phyloP scores from a whole-genome alignment of 2,888 invertebrate genomes.

The Phengaris alcon region DNA sequence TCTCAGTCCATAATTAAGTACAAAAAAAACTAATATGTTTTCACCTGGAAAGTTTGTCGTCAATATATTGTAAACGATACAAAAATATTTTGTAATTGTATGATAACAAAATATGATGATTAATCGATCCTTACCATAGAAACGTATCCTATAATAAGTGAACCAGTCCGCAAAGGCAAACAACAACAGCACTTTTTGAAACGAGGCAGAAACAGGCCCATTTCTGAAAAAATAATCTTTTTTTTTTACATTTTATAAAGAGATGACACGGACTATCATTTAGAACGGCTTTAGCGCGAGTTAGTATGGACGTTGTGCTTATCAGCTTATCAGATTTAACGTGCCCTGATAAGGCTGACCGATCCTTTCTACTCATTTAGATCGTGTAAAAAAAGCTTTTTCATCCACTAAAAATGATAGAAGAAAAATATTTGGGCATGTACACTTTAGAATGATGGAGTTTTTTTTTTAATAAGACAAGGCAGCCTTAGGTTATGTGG shows the following conservation, averaged over 20 bases:
- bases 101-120: background rate
- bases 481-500: no score
- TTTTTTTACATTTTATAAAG: slow-evolving; percentile 9
- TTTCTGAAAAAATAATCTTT: slow-evolving; percentile 32
- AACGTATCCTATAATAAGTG: slow-evolving; percentile 63
- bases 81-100: background rate
- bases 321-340: slow-evolving; percentile 46
- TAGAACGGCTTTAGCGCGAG: background rate
- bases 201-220: slow-evolving; percentile 50
- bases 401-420: background rate
- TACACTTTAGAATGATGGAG: no score
- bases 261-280: background rate
- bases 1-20: no score
- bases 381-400: background rate
- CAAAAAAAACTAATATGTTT: no score
- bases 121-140: slow-evolving; percentile 58
- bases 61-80: no score
- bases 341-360: slow-evolving; percentile 29
- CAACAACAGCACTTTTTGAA: slow-evolving; percentile 60
- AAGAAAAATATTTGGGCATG: no score
- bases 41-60: no score
- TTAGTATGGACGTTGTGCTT: slow-evolving; percentile 30
- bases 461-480: no score
- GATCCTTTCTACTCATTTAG: slow-evolving; percentile 17
- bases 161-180: slow-evolving; percentile 55